Evolutionary conservation across 2,113 vertebrate genomes (phyloP).

Genomic region (Cavia aperea): DNA sequence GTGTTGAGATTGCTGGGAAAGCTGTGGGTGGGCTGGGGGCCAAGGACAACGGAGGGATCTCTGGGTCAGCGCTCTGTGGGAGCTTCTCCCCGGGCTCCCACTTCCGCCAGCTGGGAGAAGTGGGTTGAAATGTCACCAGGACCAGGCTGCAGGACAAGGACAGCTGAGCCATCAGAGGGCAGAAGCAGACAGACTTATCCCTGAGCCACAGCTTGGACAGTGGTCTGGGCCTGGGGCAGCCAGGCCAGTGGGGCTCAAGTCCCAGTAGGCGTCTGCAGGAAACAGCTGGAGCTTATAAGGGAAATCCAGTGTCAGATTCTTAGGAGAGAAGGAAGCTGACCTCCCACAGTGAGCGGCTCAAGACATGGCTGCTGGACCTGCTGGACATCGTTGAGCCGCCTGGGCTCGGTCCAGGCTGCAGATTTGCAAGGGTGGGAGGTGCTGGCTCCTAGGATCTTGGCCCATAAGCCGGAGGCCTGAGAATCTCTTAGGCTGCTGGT

Average conservation of each 20-base stretch:
- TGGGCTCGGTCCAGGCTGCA: background rate
- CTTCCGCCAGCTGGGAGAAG: background rate
- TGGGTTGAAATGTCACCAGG: background rate
- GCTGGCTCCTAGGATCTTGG: background rate
- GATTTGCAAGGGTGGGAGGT: background rate
- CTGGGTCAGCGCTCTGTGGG: slow-evolving; percentile 46
- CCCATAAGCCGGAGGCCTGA: background rate
- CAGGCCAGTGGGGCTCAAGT: background rate
- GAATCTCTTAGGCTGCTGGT: background rate
- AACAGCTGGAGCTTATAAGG: slow-evolving; percentile 57
- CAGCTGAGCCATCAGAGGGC: rapidly evolving
- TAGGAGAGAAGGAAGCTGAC: slow-evolving; percentile 45
- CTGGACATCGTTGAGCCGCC: slow-evolving; percentile 31
- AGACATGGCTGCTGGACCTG: background rate
- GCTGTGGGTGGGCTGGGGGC: slow-evolving; percentile 60
- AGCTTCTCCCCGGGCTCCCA: background rate
- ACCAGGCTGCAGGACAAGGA: background rate
- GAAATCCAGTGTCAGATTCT: slow-evolving; percentile 36
- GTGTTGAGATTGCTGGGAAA: slow-evolving; percentile 47
- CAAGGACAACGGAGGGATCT: slow-evolving; percentile 53
- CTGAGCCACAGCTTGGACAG: background rate
- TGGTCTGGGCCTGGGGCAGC: background rate
- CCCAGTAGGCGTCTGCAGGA: slow-evolving; percentile 30
- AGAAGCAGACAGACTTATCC: background rate
- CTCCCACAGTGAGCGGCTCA: slow-evolving; percentile 52